Conservation (phyloP, 2,888 invertebrate genomes). For the Acleris sparsana region DNA sequence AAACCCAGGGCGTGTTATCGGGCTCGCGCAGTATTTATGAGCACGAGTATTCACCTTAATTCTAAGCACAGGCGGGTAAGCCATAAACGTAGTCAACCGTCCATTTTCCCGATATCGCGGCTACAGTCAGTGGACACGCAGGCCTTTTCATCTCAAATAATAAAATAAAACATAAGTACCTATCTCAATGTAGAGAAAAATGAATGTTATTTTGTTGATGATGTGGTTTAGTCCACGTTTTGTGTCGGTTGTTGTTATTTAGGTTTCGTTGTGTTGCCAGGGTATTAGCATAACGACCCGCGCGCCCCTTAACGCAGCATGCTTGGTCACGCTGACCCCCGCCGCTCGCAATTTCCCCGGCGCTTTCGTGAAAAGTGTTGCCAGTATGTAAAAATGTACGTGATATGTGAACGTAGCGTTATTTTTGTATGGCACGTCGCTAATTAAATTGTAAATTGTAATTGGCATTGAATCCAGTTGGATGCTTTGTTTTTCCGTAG, state of each 20-base stretch:
- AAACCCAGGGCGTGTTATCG: slow-evolving; percentile 70
- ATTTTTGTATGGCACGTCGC: neutral
- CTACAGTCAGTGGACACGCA: slow-evolving; percentile 75
- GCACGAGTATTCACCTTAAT: slow-evolving; percentile 71
- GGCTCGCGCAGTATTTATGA: slow-evolving; percentile 70
- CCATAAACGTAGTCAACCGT: slow-evolving; percentile 82
- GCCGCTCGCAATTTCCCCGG: slow-evolving; percentile 78
- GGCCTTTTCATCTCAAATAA: slow-evolving; percentile 47
- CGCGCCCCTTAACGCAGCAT: slow-evolving; percentile 81
- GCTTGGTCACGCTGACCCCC: slow-evolving; percentile 81
- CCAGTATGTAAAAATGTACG: slow-evolving; percentile 34
- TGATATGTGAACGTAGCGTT: slow-evolving; percentile 21
- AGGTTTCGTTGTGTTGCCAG: slow-evolving; percentile 44
- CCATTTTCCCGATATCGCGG: slow-evolving; percentile 79
- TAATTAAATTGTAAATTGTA: slow-evolving; percentile 7
- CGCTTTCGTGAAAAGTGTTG: slow-evolving; percentile 70
- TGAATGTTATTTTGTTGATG: fast-evolving
- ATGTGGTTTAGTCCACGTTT: slow-evolving; percentile 44
- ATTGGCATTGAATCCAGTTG: neutral
- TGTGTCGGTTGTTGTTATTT: slow-evolving; percentile 17
- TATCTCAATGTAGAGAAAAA: slow-evolving; percentile 19
- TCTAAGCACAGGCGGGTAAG: slow-evolving; percentile 71
- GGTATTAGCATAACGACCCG: slow-evolving; percentile 80
- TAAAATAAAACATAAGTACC: slow-evolving; percentile 44
- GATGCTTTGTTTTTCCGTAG: neutral